Conservation (phyloP, 2,888 invertebrate genomes). For the Muschampia plurimacula region DNA sequence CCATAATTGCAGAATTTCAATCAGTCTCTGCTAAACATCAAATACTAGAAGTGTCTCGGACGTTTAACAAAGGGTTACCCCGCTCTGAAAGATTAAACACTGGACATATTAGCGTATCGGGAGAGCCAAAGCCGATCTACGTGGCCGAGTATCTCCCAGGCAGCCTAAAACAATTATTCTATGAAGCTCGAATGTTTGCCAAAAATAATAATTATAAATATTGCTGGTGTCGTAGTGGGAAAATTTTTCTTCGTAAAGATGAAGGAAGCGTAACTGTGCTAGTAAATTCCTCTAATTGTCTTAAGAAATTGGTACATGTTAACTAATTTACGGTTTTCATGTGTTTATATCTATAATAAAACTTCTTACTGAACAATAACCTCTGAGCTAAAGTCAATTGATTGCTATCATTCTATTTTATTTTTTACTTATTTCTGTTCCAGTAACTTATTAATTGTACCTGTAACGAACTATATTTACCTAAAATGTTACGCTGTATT, state of each 20-base stretch:
- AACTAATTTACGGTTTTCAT: neutral
- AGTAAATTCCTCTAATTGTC: neutral
- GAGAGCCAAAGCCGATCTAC: conserved; percentile 24
- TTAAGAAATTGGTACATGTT: conserved; percentile 13
- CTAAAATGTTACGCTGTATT: too few species aligned
- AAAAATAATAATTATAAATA: conserved; percentile 18
- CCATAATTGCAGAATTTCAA: conserved; percentile 19
- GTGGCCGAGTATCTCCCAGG: conserved; percentile 8
- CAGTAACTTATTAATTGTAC: too few species aligned
- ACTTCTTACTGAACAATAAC: too few species aligned
- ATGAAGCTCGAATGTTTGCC: conserved; percentile 10
- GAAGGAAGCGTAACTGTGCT: conserved; percentile 6
- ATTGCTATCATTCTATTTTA: too few species aligned
- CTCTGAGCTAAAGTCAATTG: too few species aligned
- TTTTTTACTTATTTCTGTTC: too few species aligned
- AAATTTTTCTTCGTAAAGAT: conserved; percentile 19
- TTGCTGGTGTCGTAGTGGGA: conserved; percentile 21
- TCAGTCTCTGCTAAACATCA: conserved; percentile 4
- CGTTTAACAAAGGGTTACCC: conserved; percentile 16
- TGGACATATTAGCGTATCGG: conserved; percentile 16
- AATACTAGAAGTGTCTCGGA: neutral
- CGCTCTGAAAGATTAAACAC: conserved; percentile 25
- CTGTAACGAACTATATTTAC: too few species aligned
- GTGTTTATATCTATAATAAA: too few species aligned
- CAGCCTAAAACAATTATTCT: conserved; percentile 8